Evolutionary conservation across 2,888 invertebrate species (phyloP), one percentile per base, ranked within the genome.

Genomic region (Darwinula stevensoni): DNA sequence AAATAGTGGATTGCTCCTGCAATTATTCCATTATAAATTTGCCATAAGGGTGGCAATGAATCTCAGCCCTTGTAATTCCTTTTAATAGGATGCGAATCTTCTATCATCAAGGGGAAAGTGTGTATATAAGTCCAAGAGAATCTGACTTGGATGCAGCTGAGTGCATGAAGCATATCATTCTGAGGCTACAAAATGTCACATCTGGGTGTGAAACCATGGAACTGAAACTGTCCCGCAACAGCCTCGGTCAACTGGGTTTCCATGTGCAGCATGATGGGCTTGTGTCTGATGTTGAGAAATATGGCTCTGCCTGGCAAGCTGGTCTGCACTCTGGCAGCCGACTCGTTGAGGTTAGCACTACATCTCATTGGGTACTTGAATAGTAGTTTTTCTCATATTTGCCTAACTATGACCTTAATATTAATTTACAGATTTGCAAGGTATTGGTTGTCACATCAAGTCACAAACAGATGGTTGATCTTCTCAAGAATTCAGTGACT

Each of bases 71-170:
- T n/a, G n/a, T n/a, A n/a, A n/a, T n/a, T n/a, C n/a, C n/a, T n/a
- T 35, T 16, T 35, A 41, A 12, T 54, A 72, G 72, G 41, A 52
- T 76, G 36, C 61, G 75, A 36, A 54, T 84, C 36, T 88, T 76
- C 55, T 78, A 82, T 54, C 84, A 86, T 52, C 76, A 80, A 51
- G 84, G 88, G 3, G 88, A 88, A 54, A 78, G 80, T 49, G 64
- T 84, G 41, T 54, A 51, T 6, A 18, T 18, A 9, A 9, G 6
- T n/a, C 6, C n/a, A 18, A 6, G n/a, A 9, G 22, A 18, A 9
- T n/a, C n/a, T n/a, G 22, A 18, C n/a, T 18, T 18, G n/a, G 6
- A 6, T 9, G n/a, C n/a, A n/a, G n/a, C n/a, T n/a, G n/a, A n/a
- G n/a, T n/a, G n/a, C n/a, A n/a, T n/a, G n/a, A n/a, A n/a, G n/a